Conservation (phyloP, 2,797 vertebrate species). For the Tapirus indicus region DNA sequence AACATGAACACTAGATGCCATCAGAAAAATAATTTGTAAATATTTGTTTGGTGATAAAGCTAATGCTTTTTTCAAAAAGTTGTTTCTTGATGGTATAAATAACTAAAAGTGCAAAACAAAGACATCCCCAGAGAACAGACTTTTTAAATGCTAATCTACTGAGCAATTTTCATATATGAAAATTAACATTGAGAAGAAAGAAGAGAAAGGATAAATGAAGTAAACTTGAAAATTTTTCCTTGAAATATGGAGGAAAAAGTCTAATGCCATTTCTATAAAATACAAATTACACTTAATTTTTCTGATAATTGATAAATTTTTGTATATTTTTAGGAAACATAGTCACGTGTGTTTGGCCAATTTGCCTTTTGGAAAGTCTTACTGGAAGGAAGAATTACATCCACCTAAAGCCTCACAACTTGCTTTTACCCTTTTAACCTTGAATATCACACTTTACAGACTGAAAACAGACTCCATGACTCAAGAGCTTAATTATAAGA, state of each 20-base stretch:
- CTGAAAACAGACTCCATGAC: not conserved
- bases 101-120: constrained; percentile 40
- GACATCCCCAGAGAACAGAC: not conserved
- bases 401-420: not conserved
- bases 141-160: constrained; percentile 40
- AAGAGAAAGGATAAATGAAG: not conserved
- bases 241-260: not conserved
- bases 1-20: not conserved
- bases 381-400: not conserved
- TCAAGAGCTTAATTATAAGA: constrained; percentile 26
- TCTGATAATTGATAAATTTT: not conserved
- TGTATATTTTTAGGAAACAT: not conserved
- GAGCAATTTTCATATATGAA: not conserved
- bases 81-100: not conserved
- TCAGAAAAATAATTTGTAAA: constrained; percentile 1
- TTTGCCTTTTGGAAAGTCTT: not conserved
- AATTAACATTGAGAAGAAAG: not conserved
- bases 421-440: not conserved
- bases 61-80: not conserved
- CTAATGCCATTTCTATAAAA: not conserved
- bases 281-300: not conserved
- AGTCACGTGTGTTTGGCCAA: not conserved
- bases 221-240: not conserved
- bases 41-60: constrained; percentile 44
- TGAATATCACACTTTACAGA: not conserved